These are phyloP conservation scores for Tupaia chinensis DNA, from an alignment of 2,113 vertebrate species.

Conservation along the genomic window DNA sequence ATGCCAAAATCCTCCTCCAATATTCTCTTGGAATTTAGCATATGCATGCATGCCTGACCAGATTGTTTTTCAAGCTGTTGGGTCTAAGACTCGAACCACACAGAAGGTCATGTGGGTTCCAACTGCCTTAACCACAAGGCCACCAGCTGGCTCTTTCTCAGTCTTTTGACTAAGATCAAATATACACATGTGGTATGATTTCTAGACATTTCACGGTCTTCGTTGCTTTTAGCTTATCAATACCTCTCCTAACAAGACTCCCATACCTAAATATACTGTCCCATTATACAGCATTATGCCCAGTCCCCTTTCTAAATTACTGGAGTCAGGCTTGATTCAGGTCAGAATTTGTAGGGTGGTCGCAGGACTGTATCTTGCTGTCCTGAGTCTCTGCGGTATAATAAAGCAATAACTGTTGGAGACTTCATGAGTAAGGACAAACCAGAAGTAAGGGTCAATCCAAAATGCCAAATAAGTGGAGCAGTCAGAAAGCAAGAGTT, in stretches of 20 bases:
- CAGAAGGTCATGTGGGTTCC: too few relatives aligned
- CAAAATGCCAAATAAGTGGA: neutral
- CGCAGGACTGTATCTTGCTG: neutral
- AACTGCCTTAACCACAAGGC: too few relatives aligned
- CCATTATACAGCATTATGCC: neutral
- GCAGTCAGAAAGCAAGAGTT: neutral
- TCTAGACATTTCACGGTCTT: constrained; percentile 17
- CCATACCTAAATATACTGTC: neutral
- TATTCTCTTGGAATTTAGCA: too few relatives aligned
- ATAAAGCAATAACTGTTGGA: neutral
- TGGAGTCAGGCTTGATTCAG: neutral
- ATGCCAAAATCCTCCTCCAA: too few relatives aligned
- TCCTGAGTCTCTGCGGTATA: neutral
- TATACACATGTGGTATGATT: neutral
- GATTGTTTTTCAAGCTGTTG: too few relatives aligned
- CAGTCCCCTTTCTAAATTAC: neutral
- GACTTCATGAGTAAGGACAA: neutral
- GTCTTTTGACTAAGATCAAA: constrained; percentile 2
- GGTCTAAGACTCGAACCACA: too few relatives aligned
- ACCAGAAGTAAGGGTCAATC: neutral
- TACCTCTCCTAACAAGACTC: constrained; percentile 18
- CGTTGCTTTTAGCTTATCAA: neutral
- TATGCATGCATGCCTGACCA: too few relatives aligned
- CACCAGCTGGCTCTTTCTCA: neutral
- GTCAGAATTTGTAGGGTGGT: neutral